A percentile compares a stretch with the other conserved stretches of the same genome.
phyloP scores from a whole-genome alignment of 23 tunicate genomes.

The Trididemnum clinides region DNA sequence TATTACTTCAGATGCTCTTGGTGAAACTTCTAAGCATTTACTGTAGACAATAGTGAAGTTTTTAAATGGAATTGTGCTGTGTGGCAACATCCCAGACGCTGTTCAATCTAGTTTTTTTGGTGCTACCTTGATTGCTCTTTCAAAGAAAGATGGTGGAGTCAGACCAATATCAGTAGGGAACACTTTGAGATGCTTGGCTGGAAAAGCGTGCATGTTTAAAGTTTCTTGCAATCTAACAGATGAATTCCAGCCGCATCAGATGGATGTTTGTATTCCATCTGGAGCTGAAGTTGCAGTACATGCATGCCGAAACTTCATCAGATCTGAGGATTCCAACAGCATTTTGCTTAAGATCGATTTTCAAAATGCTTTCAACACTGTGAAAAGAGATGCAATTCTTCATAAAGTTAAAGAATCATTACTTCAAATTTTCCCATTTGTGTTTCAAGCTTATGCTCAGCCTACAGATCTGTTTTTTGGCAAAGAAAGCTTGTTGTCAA shows the following conservation, averaged over 20 bases:
- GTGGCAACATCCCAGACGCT: neutral
- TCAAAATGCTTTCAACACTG: neutral
- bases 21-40: no score
- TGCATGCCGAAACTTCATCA: neutral
- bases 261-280: neutral
- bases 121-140: neutral
- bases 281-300: neutral
- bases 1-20: neutral
- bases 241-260: neutral
- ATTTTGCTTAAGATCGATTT: neutral
- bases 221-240: neutral
- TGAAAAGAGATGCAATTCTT: neutral
- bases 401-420: neutral
- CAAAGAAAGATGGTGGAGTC: neutral
- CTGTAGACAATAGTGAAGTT: constrained; percentile 11
- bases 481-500: neutral
- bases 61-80: neutral
- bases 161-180: neutral
- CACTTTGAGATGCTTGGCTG: constrained; percentile 3
- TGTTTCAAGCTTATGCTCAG: no score
- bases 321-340: neutral
- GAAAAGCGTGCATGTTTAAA: neutral
- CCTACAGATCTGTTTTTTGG: neutral
- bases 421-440: neutral
- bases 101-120: neutral